A percentile compares a stretch with the other conserved stretches of the same genome.
Conservation (phyloP, 2,113 vertebrate genomes). For the Benitochromis conjunctus region DNA sequence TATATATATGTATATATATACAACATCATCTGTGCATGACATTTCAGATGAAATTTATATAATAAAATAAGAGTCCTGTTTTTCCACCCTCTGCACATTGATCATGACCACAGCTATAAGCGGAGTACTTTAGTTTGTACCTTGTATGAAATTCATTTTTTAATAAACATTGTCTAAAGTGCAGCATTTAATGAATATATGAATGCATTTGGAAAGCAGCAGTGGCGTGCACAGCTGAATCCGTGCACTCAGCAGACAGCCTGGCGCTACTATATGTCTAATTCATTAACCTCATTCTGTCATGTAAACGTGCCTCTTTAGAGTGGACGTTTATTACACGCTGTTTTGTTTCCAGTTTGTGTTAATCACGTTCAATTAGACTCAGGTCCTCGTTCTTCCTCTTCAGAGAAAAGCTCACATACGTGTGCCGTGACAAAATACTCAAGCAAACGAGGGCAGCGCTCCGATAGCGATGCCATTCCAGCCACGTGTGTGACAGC, state of each 20-base stretch:
- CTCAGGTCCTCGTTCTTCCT: constrained; percentile 46
- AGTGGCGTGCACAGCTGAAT: background rate
- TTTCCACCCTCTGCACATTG: background rate
- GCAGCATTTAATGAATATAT: background rate
- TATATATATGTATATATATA: background rate
- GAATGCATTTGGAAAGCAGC: background rate
- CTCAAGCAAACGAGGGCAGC: background rate
- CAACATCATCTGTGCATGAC: background rate
- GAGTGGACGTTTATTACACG: constrained; percentile 59
- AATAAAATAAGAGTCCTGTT: background rate
- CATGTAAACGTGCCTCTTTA: constrained; percentile 31
- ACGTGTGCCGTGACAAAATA: constrained; percentile 10
- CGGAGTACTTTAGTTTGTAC: background rate
- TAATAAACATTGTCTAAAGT: background rate
- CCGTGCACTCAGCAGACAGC: constrained; percentile 3
- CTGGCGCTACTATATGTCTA: constrained; percentile 33
- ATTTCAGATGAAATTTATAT: background rate
- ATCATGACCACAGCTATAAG: background rate
- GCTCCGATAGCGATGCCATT: background rate
- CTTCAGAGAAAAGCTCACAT: background rate
- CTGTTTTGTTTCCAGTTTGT: constrained; percentile 67
- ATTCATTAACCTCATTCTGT: constrained; percentile 64
- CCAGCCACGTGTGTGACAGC: background rate
- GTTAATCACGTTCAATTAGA: constrained; percentile 65
- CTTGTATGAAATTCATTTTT: background rate